These are phyloP conservation scores for Porphyrio hochstetteri DNA, from an alignment of 2,113 vertebrate species.

Conservation along the genomic window DNA sequence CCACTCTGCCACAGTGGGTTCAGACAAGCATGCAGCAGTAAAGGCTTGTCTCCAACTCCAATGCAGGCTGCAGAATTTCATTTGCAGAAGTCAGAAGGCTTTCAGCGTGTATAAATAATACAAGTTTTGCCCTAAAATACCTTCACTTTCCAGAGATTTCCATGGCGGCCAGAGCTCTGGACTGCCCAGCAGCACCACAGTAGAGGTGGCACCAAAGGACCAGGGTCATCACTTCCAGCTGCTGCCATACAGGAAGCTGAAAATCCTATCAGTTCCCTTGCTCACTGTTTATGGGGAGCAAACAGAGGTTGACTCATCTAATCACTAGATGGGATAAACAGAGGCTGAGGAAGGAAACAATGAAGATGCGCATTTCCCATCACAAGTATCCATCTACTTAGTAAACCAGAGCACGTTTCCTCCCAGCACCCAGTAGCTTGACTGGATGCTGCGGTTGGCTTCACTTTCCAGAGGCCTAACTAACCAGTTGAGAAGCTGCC, in stretches of 20 bases:
- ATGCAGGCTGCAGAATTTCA: not conserved
- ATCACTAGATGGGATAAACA: not conserved
- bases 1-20: not conserved
- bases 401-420: not conserved
- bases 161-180: not conserved
- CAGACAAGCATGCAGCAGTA: not conserved
- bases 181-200: not conserved
- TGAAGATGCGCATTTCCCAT: constrained; percentile 9
- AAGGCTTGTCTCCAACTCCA: not conserved
- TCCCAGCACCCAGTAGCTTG: not conserved
- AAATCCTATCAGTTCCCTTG: not conserved
- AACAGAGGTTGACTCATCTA: not conserved
- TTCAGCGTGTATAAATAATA: not conserved
- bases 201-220: not conserved
- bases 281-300: not conserved
- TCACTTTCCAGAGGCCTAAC: not conserved
- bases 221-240: not conserved
- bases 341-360: constrained; percentile 22
- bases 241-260: not conserved
- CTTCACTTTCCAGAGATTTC: not conserved
- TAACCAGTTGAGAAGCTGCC: not conserved
- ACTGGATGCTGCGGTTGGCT: not conserved
- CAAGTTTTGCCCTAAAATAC: not conserved
- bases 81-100: not conserved
- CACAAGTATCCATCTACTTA: not conserved